phyloP scores from a whole-genome alignment of 2,113 vertebrate genomes.

The Conger conger region DNA sequence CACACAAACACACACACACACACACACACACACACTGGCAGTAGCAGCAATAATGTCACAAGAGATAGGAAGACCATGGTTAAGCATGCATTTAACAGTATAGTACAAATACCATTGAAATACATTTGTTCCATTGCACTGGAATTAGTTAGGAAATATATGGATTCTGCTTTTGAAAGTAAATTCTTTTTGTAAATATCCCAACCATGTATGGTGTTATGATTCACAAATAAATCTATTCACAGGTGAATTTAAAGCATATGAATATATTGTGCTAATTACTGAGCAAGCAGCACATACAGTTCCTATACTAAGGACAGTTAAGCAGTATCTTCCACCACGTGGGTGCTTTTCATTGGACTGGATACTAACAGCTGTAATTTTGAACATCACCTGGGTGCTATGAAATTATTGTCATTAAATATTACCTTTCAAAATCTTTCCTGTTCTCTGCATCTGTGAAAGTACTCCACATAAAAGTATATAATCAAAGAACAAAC shows the following conservation, averaged over 20 bases:
- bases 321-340: background rate
- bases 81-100: conserved; percentile 24
- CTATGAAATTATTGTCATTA: background rate
- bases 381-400: background rate
- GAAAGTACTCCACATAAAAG: background rate
- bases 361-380: background rate
- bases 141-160: background rate
- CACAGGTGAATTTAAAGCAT: background rate
- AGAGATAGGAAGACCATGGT: background rate
- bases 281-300: background rate
- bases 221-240: background rate
- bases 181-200: background rate
- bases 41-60: background rate
- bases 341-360: background rate
- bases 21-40: conserved; percentile 6
- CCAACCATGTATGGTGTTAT: background rate
- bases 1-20: conserved; percentile 17
- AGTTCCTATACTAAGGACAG: background rate
- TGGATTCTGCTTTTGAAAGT: background rate
- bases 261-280: background rate
- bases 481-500: background rate
- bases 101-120: background rate
- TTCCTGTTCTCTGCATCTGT: background rate
- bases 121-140: background rate
- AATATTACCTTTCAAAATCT: background rate